Evolutionary conservation across 2,888 invertebrate species (phyloP).

Genomic region (Parapristionchus giblindavisi): DNA sequence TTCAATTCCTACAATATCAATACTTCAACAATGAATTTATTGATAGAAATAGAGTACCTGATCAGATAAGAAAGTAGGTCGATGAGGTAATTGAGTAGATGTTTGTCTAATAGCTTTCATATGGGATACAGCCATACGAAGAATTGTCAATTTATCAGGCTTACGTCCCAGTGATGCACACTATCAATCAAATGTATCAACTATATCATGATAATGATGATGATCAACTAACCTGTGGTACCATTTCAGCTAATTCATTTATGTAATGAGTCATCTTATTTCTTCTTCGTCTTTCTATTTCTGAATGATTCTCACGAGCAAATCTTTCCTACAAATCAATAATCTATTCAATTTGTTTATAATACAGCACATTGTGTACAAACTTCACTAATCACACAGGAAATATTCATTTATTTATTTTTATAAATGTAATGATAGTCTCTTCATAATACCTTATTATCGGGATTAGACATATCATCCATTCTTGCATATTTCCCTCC

Average conservation of each 20-base stretch:
- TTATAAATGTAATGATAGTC: not conserved
- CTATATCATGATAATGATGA: not conserved
- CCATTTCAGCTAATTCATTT: constrained; percentile 99
- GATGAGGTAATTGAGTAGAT: not conserved
- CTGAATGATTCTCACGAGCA: constrained; percentile 67
- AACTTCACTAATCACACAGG: no score
- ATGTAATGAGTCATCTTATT: constrained; percentile 99
- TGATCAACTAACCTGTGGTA: constrained; percentile 79
- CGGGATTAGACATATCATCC: constrained; percentile 45
- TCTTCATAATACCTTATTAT: constrained; percentile 35
- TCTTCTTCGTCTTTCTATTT: constrained; percentile 92
- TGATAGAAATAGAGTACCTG: constrained; percentile 18
- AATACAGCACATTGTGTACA: no score
- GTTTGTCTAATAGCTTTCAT: constrained; percentile 85
- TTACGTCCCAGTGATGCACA: constrained; percentile 91
- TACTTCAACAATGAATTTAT: not conserved
- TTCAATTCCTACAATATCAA: constrained; percentile 83
- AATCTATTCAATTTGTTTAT: not conserved
- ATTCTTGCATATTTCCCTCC: constrained; percentile 59
- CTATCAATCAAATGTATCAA: constrained; percentile 25
- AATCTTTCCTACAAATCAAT: constrained; percentile 59
- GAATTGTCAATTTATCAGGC: constrained; percentile 97
- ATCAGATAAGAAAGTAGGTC: constrained; percentile 31
- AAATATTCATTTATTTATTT: no score
- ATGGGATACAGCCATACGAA: constrained; percentile 98